These are phyloP conservation scores for Bungarus multicinctus DNA, from an alignment of 2,113 vertebrate genomes.

Conservation along the genomic window DNA sequence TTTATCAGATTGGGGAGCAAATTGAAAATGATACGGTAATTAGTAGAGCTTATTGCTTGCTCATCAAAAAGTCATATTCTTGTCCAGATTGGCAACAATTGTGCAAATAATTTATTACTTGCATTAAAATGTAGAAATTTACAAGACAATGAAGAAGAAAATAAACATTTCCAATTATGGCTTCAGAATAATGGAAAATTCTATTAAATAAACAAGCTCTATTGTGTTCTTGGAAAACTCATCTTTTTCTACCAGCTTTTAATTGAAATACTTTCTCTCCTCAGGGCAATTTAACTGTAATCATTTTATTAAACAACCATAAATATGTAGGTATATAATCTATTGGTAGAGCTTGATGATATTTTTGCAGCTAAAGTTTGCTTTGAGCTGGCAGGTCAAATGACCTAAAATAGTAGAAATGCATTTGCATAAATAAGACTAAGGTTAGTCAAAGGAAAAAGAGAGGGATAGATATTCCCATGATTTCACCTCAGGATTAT, in stretches of 20 bases:
- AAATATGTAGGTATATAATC: not conserved
- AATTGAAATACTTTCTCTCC: not conserved
- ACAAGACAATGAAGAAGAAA: not conserved
- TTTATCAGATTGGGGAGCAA: not conserved
- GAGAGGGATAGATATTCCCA: not conserved
- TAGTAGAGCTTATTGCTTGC: not conserved
- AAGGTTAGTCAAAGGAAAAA: not conserved
- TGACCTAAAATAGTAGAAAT: not conserved
- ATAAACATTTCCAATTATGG: not conserved
- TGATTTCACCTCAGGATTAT: not conserved
- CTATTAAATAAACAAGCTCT: not conserved
- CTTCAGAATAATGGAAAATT: not conserved
- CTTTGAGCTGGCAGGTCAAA: not conserved
- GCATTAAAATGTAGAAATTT: not conserved
- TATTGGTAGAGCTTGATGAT: not conserved
- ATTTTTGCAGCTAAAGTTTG: not conserved
- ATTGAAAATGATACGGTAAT: not conserved
- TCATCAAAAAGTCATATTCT: not conserved
- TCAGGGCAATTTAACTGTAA: not conserved
- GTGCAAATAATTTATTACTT: not conserved
- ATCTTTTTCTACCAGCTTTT: not conserved
- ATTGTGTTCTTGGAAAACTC: not conserved
- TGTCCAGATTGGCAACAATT: not conserved
- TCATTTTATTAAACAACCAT: not conserved
- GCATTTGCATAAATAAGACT: not conserved